Evolutionary conservation across 2,113 vertebrate genomes (phyloP).

Genomic region (Pitta sordida): DNA sequence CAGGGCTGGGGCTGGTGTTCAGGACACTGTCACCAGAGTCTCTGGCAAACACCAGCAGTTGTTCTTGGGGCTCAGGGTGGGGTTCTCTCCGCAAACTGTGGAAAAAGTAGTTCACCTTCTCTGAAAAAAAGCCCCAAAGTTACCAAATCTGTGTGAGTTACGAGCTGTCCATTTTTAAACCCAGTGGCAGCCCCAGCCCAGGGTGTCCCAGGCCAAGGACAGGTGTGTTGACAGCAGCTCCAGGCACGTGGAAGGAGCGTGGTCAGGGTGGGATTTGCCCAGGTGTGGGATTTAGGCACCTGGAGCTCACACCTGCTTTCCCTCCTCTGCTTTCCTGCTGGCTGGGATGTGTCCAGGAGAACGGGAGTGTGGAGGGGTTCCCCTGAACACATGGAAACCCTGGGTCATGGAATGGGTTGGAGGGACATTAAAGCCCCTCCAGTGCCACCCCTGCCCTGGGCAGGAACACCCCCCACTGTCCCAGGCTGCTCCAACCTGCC

Average conservation of each 20-base stretch:
- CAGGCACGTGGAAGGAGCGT: background rate
- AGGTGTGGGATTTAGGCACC: background rate
- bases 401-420: background rate
- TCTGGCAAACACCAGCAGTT: background rate
- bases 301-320: background rate
- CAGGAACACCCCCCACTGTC: background rate
- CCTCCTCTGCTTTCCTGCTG: background rate
- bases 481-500: background rate
- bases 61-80: background rate
- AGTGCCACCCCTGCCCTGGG: background rate
- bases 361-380: fast-evolving
- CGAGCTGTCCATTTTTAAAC: background rate
- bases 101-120: background rate
- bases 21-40: background rate
- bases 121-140: background rate
- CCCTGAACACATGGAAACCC: background rate
- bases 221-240: background rate
- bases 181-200: too few relatives aligned
- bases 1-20: background rate
- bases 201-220: background rate
- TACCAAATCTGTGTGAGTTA: background rate
- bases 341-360: fast-evolving
- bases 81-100: fast-evolving
- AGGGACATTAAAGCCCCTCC: background rate
- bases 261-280: background rate